Evolutionary conservation across 1,140 invertebrate genomes (phyloP).

Genomic region (Mylabris phalerata): DNA sequence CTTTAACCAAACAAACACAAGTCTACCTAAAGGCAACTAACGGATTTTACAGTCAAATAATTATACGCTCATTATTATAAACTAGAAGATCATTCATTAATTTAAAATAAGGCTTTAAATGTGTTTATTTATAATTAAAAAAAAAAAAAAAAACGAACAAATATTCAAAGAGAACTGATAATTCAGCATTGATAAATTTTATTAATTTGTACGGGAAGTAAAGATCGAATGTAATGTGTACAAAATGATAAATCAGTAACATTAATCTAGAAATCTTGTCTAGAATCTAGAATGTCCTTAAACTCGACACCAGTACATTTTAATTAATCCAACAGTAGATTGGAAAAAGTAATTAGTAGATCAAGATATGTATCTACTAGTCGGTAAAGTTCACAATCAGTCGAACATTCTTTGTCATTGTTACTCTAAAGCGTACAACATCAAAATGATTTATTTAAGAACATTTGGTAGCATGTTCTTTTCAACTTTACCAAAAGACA

Average conservation of each 20-base stretch:
- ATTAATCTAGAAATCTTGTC: slow-evolving; percentile 21
- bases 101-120: too few species aligned
- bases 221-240: slow-evolving; percentile 2
- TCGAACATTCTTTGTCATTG: slow-evolving; percentile 10
- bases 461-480: slow-evolving; percentile 27
- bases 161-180: too few species aligned
- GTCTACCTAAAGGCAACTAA: too few species aligned
- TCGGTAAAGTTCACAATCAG: slow-evolving; percentile 6
- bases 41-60: too few species aligned
- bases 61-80: too few species aligned
- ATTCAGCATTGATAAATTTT: neutral
- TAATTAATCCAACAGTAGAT: slow-evolving; percentile 32
- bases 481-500: slow-evolving; percentile 20
- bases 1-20: too few species aligned
- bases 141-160: too few species aligned
- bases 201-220: slow-evolving; percentile 1
- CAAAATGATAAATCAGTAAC: slow-evolving; percentile 20
- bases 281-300: slow-evolving; percentile 21
- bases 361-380: slow-evolving; percentile 28
- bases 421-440: neutral
- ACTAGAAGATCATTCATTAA: too few species aligned
- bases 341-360: slow-evolving; percentile 35
- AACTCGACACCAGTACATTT: slow-evolving; percentile 28
- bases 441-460: slow-evolving; percentile 24
- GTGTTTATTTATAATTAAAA: too few species aligned